phyloP scores from a whole-genome alignment of 2,888 invertebrate genomes.

The Fragum fragum region DNA sequence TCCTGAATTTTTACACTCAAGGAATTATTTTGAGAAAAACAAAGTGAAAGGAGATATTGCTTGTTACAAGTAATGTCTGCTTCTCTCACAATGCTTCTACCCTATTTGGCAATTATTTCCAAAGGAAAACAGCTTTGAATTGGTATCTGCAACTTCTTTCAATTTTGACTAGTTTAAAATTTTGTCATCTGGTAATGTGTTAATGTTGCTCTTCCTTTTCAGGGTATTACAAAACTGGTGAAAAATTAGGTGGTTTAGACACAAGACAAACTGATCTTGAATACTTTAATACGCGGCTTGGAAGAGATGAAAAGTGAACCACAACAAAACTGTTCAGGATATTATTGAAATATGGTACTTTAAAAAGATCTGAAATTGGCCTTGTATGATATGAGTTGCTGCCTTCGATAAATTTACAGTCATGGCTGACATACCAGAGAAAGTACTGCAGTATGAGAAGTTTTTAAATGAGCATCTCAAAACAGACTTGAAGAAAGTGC shows the following conservation, averaged over 20 bases:
- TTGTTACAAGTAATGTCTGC: background rate
- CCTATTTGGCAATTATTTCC: background rate
- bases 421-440: constrained; percentile 76
- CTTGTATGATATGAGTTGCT: no score
- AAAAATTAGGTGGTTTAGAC: constrained; percentile 23
- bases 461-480: constrained; percentile 93
- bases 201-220: background rate
- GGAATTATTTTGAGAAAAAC: background rate
- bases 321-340: no score
- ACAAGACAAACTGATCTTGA: constrained; percentile 28
- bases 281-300: background rate
- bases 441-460: constrained; percentile 89
- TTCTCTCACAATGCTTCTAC: background rate
- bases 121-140: background rate
- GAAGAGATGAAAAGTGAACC: background rate
- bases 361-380: no score
- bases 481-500: constrained; percentile 89
- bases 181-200: background rate
- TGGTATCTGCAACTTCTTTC: background rate
- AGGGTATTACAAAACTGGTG: constrained; percentile 35
- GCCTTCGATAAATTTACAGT: no score
- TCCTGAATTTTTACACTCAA: background rate
- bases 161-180: background rate
- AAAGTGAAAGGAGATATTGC: background rate
- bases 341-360: no score